Percentiles rank a stretch among this genome's conserved stretches.
Evolutionary conservation across 2,113 vertebrate species (phyloP).

Genomic region (Tamias sibiricus): DNA sequence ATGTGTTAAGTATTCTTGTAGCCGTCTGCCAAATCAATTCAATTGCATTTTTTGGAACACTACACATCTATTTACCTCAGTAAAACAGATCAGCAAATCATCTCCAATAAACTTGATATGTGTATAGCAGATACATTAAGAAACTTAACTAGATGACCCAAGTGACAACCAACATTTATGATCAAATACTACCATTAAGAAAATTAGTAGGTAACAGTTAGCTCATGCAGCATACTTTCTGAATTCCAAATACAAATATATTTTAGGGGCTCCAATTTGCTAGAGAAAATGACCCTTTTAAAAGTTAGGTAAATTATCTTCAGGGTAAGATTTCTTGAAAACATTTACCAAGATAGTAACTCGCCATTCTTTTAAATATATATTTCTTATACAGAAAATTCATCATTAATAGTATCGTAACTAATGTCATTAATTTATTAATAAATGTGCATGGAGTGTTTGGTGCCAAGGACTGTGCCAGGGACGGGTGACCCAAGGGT

Average conservation of each 20-base stretch:
- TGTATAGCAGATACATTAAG: constrained; percentile 53
- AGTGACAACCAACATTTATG: constrained; percentile 54
- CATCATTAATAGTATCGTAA: background rate
- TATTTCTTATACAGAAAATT: background rate
- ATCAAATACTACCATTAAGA: constrained; percentile 47
- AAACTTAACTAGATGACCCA: constrained; percentile 61
- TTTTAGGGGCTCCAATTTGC: background rate
- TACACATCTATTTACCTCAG: constrained; percentile 73
- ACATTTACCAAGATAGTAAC: background rate
- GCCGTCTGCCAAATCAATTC: constrained; percentile 63
- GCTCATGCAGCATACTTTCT: background rate
- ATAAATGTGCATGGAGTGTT: background rate
- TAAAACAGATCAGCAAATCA: constrained; percentile 71
- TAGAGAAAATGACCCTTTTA: background rate
- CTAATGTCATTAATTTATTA: background rate
- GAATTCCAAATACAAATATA: background rate
- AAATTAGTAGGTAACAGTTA: constrained; percentile 4
- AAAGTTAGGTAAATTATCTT: background rate
- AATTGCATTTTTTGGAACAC: constrained; percentile 64
- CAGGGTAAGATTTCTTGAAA: background rate
- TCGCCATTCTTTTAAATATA: background rate
- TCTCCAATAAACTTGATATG: constrained; percentile 60
- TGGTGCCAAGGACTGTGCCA: background rate
- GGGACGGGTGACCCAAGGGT: background rate
- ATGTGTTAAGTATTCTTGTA: constrained; percentile 69